Conservation (phyloP, 2,797 vertebrate genomes). For the Coreius guichenoti region DNA sequence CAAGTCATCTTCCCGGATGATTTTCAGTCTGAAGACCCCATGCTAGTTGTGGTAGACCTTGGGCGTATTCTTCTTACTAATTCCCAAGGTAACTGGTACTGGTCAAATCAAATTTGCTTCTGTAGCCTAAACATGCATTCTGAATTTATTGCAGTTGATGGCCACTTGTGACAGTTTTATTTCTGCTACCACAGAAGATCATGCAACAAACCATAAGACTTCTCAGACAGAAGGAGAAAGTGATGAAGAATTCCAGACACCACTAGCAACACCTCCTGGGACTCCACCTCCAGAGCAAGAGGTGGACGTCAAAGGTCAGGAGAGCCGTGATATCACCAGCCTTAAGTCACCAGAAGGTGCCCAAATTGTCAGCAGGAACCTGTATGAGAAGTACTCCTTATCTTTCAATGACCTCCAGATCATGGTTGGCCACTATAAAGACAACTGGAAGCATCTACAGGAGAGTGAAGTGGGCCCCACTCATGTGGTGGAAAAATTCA, state of each 20-base stretch:
- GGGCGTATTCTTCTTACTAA: constrained; percentile 96
- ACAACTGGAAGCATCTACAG: constrained; percentile 97
- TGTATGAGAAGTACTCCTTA: constrained; percentile 93
- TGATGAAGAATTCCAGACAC: constrained; percentile 96
- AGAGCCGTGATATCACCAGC: constrained; percentile 70
- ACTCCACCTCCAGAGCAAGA: constrained; percentile 85
- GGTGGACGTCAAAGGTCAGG: constrained; percentile 67
- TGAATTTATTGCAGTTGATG: constrained; percentile 12
- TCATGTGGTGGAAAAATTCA: constrained; percentile 97
- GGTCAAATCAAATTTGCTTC: neutral
- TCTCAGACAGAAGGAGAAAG: constrained; percentile 84
- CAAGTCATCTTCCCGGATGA: constrained; percentile 98
- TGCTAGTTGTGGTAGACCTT: constrained; percentile 94
- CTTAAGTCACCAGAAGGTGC: constrained; percentile 79
- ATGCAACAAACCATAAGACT: constrained; percentile 72
- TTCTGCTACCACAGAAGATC: constrained; percentile 67
- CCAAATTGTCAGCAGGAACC: constrained; percentile 85
- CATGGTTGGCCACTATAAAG: constrained; percentile 94
- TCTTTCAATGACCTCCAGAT: constrained; percentile 97
- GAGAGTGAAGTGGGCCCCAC: constrained; percentile 94
- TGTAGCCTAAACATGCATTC: neutral
- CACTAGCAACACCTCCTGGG: constrained; percentile 90
- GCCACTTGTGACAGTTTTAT: constrained; percentile 2
- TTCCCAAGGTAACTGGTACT: constrained; percentile 85
- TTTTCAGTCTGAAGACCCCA: constrained; percentile 91